These are phyloP conservation scores for Diogma glabrata DNA, from an alignment of 2,888 invertebrate genomes.

Conservation along the genomic window DNA sequence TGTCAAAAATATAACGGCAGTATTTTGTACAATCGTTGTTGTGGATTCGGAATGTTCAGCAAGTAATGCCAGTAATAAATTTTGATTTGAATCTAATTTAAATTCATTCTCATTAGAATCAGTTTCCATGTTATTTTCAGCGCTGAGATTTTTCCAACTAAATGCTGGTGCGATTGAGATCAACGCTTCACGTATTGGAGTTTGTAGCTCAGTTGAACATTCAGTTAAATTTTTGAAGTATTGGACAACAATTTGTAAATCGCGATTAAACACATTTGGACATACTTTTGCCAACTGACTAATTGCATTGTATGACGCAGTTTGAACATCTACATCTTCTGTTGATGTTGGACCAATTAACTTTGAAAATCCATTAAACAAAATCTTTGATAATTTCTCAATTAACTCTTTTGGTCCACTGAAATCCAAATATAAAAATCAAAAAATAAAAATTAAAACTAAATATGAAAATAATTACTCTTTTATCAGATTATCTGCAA, in stretches of 20 bases:
- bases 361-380: conserved; percentile 33
- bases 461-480: conserved; percentile 46
- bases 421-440: conserved; percentile 5
- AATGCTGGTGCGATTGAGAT: conserved; percentile 57
- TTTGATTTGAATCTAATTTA: conserved; percentile 32
- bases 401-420: conserved; percentile 32
- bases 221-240: conserved; percentile 33
- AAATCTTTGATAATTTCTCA: conserved; percentile 32
- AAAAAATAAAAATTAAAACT: neutral
- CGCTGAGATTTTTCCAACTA: conserved; percentile 30
- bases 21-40: conserved; percentile 68
- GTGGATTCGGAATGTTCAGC: conserved; percentile 65
- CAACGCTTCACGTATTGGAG: conserved; percentile 55
- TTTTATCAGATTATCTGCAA: conserved; percentile 66
- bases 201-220: conserved; percentile 41
- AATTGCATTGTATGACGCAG: conserved; percentile 35
- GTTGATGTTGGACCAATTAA: conserved; percentile 30
- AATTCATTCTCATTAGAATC: conserved; percentile 29
- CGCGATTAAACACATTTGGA: conserved; percentile 52
- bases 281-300: conserved; percentile 40
- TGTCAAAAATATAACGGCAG: conserved; percentile 70
- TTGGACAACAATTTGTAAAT: conserved; percentile 39
- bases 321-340: conserved; percentile 38
- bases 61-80: conserved; percentile 49
- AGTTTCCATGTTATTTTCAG: conserved; percentile 20